A percentile compares a stretch with the other conserved stretches of the same genome.
These are phyloP conservation scores for Habrosyne pyritoides DNA, from an alignment of 2,888 invertebrate species.

Conservation along the genomic window DNA sequence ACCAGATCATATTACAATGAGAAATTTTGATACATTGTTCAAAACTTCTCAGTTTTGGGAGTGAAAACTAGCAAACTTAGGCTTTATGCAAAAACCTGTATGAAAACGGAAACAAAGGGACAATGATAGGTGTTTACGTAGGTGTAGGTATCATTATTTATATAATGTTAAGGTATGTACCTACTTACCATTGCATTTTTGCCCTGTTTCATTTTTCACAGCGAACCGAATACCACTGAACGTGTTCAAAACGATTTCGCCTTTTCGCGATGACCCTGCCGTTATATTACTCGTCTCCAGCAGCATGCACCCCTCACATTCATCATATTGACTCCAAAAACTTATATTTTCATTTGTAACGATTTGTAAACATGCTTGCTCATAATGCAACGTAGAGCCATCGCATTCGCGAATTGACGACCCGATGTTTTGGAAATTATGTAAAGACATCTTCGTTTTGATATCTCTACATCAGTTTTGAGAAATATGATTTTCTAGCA, in stretches of 20 bases:
- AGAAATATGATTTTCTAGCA: slow-evolving; percentile 19
- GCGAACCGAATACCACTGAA: slow-evolving; percentile 64
- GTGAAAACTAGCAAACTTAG: neutral
- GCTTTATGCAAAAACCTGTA: neutral
- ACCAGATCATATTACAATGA: neutral
- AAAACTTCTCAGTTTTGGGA: neutral
- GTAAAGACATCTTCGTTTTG: slow-evolving; percentile 53
- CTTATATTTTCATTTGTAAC: slow-evolving; percentile 51
- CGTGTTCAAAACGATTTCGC: slow-evolving; percentile 55
- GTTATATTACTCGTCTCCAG: slow-evolving; percentile 44
- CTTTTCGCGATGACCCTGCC: slow-evolving; percentile 42
- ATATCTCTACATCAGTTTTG: slow-evolving; percentile 45
- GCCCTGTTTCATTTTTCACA: slow-evolving; percentile 46
- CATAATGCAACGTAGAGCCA: slow-evolving; percentile 56
- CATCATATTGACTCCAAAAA: slow-evolving; percentile 75
- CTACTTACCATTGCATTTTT: slow-evolving; percentile 68
- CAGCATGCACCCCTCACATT: slow-evolving; percentile 70
- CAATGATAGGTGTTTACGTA: slow-evolving; percentile 15
- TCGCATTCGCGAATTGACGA: slow-evolving; percentile 63
- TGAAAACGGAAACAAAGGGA: neutral
- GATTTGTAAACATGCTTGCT: slow-evolving; percentile 76
- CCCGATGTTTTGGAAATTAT: slow-evolving; percentile 71
- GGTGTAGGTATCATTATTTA: slow-evolving; percentile 15
- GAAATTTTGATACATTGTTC: neutral
- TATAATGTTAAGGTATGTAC: slow-evolving; percentile 18